Conservation (phyloP, 2,888 invertebrate genomes). For the Phragmatobia fuliginosa region DNA sequence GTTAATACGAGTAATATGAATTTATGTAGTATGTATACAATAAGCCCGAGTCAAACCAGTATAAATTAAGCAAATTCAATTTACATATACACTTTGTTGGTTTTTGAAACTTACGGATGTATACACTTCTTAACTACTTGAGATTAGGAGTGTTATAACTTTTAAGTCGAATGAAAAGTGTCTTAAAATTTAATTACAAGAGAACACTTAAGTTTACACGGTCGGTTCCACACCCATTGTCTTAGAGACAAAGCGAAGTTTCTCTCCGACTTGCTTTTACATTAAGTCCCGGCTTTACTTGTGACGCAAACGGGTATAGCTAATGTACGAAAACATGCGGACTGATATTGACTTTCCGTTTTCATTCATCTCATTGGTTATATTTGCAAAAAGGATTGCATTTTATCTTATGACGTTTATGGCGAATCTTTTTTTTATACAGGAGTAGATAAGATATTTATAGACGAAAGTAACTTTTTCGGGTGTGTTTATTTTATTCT, state of each 20-base stretch:
- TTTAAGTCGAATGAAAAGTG: conserved; percentile 49
- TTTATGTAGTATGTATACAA: no score
- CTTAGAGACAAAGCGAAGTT: conserved; percentile 55
- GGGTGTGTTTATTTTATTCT: not conserved
- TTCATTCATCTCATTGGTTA: conserved; percentile 10
- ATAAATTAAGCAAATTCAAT: not conserved
- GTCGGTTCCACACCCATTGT: conserved; percentile 59
- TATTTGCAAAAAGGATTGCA: not conserved
- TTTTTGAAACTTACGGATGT: conserved; percentile 4
- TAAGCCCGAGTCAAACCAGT: no score
- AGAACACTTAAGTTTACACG: conserved; percentile 63
- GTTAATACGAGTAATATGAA: no score
- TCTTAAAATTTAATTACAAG: conserved; percentile 64
- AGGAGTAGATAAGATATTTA: not conserved
- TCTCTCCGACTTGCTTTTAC: conserved; percentile 51
- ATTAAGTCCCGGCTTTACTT: conserved; percentile 47
- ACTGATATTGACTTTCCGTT: conserved; percentile 20
- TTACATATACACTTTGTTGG: not conserved
- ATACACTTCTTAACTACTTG: conserved; percentile 16
- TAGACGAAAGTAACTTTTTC: not conserved
- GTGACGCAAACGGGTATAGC: conserved; percentile 42
- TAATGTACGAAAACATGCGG: conserved; percentile 42
- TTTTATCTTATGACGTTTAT: not conserved
- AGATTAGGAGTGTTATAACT: conserved; percentile 23
- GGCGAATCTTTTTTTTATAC: not conserved